Evolutionary conservation across 2,797 vertebrate species (phyloP).

Genomic region (Gobio occitaniae): DNA sequence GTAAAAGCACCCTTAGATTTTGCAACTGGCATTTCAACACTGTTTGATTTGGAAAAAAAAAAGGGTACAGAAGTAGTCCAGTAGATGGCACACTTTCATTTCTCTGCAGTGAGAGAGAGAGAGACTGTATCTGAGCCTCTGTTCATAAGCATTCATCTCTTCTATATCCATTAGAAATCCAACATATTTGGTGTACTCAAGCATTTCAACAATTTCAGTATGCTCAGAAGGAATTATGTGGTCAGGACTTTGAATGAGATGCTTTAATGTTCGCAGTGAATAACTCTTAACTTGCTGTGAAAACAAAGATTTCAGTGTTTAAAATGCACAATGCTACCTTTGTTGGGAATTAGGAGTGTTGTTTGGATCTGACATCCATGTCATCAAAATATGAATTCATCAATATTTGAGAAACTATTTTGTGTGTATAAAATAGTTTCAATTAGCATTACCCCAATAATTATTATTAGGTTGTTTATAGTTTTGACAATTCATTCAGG

Average conservation of each 20-base stretch:
- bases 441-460: not conserved
- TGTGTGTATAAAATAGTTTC: not conserved
- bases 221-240: slow-evolving; percentile 22
- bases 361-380: not conserved
- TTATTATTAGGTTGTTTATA: not conserved
- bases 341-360: not conserved
- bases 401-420: not conserved
- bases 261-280: slow-evolving; percentile 1
- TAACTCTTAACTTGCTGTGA: slow-evolving; percentile 13
- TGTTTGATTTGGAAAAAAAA: not conserved
- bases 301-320: slow-evolving; percentile 15
- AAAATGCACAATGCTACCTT: not conserved
- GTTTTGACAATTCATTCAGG: too few relatives aligned
- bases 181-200: slow-evolving; percentile 42
- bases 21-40: slow-evolving; percentile 21
- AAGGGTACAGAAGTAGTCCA: slow-evolving; percentile 6
- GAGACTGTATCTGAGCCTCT: not conserved
- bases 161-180: slow-evolving; percentile 20
- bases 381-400: not conserved
- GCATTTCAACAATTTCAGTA: slow-evolving; percentile 34
- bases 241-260: slow-evolving; percentile 35
- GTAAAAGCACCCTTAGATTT: not conserved
- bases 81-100: slow-evolving; percentile 53
- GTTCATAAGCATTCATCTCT: slow-evolving; percentile 19
- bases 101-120: slow-evolving; percentile 5